phyloP scores from a whole-genome alignment of 2,113 vertebrate species.

The Mus pahari region DNA sequence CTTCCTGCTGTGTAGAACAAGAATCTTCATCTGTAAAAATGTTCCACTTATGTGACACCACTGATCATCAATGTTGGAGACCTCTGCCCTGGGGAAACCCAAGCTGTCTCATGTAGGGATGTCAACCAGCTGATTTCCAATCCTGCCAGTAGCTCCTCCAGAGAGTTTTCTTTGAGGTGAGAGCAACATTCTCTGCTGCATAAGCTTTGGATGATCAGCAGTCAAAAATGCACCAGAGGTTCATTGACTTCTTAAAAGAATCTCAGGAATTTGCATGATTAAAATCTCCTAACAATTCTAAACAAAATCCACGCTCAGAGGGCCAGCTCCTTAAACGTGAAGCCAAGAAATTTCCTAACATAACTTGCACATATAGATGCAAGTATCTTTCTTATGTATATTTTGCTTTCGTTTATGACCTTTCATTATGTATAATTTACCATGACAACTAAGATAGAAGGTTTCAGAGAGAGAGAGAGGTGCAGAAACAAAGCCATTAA shows the following conservation, averaged over 20 bases:
- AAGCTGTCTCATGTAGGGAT: background rate
- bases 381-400: background rate
- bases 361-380: background rate
- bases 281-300: background rate
- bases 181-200: background rate
- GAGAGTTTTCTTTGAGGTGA: slow-evolving; percentile 1
- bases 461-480: background rate
- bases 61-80: background rate
- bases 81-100: background rate
- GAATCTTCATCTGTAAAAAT: background rate
- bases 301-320: background rate
- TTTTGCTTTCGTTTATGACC: slow-evolving; percentile 7
- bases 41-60: background rate
- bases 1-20: background rate
- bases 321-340: background rate
- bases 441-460: background rate
- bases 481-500: background rate
- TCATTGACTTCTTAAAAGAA: background rate
- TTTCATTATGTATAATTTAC: slow-evolving; percentile 15
- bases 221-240: background rate
- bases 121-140: background rate
- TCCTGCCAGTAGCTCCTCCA: background rate
- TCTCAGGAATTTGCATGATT: background rate
- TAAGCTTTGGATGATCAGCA: background rate
- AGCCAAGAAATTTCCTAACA: background rate